Conservation (phyloP, 1,140 invertebrate species). For the Phenacoccus solenopsis region DNA sequence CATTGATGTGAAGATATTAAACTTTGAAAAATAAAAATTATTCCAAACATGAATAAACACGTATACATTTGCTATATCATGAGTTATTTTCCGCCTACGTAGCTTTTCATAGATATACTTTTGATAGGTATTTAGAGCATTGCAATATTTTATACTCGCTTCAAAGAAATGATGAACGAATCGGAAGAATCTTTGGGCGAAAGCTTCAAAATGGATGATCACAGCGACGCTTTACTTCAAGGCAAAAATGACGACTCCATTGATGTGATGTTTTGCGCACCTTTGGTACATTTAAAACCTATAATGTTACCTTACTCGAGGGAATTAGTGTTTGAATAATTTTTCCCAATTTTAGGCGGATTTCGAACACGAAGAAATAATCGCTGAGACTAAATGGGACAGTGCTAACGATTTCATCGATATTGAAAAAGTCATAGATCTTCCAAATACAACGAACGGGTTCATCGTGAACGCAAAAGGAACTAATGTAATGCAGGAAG, state of each 20-base stretch:
- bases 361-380: slow-evolving; percentile 8
- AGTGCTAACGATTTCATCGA: not conserved
- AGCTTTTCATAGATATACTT: no score
- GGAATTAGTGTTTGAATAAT: no score
- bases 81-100: no score
- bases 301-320: no score
- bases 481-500: slow-evolving; percentile 6
- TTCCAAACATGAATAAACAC: no score
- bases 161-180: not conserved
- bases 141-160: no score
- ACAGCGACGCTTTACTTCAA: not conserved
- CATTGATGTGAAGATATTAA: no score
- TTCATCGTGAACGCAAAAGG: not conserved
- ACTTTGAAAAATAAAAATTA: no score
- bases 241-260: not conserved
- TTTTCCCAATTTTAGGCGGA: not conserved
- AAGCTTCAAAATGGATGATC: not conserved
- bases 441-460: not conserved
- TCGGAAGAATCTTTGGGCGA: not conserved
- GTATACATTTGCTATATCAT: no score
- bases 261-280: not conserved
- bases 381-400: slow-evolving; percentile 5
- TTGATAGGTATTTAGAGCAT: not conserved
- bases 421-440: slow-evolving; percentile 5
- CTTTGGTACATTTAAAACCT: not conserved